Evolutionary conservation across 2,888 invertebrate species (phyloP), one percentile per base, ranked within the genome.

Genomic region (Conchocele bisecta): DNA sequence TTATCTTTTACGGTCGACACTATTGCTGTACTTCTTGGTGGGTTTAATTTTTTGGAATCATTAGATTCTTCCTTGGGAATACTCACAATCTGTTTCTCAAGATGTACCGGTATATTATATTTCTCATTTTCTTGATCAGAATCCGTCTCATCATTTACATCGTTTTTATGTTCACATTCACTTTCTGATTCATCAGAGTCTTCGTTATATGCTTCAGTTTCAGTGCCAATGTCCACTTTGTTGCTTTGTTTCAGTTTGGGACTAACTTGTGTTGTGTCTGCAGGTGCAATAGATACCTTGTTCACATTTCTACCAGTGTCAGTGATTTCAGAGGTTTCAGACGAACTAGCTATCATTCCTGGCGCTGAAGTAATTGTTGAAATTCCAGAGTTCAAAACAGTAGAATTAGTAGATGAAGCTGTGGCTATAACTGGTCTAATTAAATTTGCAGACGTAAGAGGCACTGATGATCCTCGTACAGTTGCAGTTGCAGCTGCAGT

Each of bases 171-270:
- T 20, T 60, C 54, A 22, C 35, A 42, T 13, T 58, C 41, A 17
- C 31, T 31, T 9, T 67, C 67, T 13, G 35, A 33, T 22, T 65
- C 59, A 37, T 44, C 56, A 44, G 58, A 54, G 15, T 60, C 68
- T 48, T 74, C 71, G 53, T 74, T 74, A 56, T 67, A 67, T 20
- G 67, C 70, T 61, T 77, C 77, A 17, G 76, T 76, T 70, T 76
- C 76, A 17, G 76, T 76, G 6, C 76, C 76, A 41, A 73, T 76
- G 54, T 76, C 76, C 7, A 69, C 69, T 29, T n/a, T n/a, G 2
- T 39, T 17, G n/a, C 17, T 17, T n/a, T 20, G 41, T 17, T n/a
- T 17, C 41, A 39, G 41, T 6, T 58, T 46, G 9, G 39, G 71
- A 48, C 74, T 73, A 24, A 65, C 77, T 26, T 66, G 73, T 17